Conservation (phyloP, 2,888 invertebrate species). For the Pherbina coryleti region DNA sequence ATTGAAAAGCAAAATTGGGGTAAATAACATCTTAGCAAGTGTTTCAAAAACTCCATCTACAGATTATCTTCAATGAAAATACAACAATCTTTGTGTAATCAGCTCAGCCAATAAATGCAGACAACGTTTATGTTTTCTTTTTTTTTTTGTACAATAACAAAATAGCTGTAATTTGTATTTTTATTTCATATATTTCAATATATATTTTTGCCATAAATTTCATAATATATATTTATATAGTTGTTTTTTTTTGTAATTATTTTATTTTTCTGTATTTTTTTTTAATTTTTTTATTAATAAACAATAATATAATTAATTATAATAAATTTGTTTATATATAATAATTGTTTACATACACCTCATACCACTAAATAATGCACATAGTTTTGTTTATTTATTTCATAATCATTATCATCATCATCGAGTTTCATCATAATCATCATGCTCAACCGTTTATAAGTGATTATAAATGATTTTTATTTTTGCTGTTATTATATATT, state of each 20-base stretch:
- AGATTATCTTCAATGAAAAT: neutral
- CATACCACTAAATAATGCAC: constrained; percentile 59
- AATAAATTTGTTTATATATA: constrained; percentile 41
- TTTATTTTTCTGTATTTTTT: constrained; percentile 37
- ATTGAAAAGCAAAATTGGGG: too few species aligned
- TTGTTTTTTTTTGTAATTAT: constrained; percentile 29
- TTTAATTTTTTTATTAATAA: constrained; percentile 34
- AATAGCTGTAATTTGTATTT: constrained; percentile 44
- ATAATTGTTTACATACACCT: constrained; percentile 55
- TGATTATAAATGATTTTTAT: constrained; percentile 38
- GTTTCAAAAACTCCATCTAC: too few species aligned
- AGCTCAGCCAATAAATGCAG: constrained; percentile 21
- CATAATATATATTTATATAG: constrained; percentile 43
- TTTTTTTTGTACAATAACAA: constrained; percentile 45
- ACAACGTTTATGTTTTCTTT: constrained; percentile 32
- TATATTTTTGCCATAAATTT: constrained; percentile 49
- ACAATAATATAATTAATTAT: constrained; percentile 43
- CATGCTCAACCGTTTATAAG: constrained; percentile 16
- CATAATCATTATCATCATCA: constrained; percentile 30
- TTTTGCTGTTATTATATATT: constrained; percentile 14
- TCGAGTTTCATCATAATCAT: constrained; percentile 19
- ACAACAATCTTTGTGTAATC: neutral
- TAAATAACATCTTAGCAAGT: too few species aligned
- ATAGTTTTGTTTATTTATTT: constrained; percentile 54
- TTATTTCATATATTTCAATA: constrained; percentile 45